Evolutionary conservation across 64 coral and sea anemone genomes (phyloP).

Genomic region (Montipora cactus): DNA sequence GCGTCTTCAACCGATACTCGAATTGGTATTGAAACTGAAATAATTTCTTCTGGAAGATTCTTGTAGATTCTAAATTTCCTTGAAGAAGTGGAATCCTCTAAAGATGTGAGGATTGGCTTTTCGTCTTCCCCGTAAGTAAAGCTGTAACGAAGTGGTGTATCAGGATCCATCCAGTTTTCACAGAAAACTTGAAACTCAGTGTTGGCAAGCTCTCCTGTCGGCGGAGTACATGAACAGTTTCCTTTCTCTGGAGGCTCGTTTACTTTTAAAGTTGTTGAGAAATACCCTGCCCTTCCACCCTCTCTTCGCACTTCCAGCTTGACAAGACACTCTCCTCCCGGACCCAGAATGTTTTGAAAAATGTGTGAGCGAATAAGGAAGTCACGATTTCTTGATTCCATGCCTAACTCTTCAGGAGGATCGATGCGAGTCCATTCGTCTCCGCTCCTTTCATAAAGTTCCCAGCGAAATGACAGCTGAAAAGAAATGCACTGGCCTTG

Average conservation of each 20-base stretch:
- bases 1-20: constrained; percentile 49
- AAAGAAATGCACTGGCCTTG: background rate
- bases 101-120: constrained; percentile 24
- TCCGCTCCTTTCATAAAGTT: background rate
- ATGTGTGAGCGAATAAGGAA: constrained; percentile 28
- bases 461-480: background rate
- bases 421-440: background rate
- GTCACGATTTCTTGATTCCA: background rate
- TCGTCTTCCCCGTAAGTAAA: constrained; percentile 37
- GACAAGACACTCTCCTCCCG: constrained; percentile 16
- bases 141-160: constrained; percentile 39
- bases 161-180: constrained; percentile 29
- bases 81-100: constrained; percentile 18
- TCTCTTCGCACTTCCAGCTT: constrained; percentile 20
- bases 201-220: constrained; percentile 20
- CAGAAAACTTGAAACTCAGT: constrained; percentile 52
- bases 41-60: background rate
- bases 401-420: background rate
- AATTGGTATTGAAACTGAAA: background rate
- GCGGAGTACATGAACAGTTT: constrained; percentile 45
- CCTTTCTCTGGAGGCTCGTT: constrained; percentile 56
- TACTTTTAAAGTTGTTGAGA: constrained; percentile 28
- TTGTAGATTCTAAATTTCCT: constrained; percentile 25
- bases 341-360: constrained; percentile 41
- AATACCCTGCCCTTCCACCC: constrained; percentile 19